phyloP scores from a whole-genome alignment of 2,888 invertebrate genomes.

The Hyposoter didymator region DNA sequence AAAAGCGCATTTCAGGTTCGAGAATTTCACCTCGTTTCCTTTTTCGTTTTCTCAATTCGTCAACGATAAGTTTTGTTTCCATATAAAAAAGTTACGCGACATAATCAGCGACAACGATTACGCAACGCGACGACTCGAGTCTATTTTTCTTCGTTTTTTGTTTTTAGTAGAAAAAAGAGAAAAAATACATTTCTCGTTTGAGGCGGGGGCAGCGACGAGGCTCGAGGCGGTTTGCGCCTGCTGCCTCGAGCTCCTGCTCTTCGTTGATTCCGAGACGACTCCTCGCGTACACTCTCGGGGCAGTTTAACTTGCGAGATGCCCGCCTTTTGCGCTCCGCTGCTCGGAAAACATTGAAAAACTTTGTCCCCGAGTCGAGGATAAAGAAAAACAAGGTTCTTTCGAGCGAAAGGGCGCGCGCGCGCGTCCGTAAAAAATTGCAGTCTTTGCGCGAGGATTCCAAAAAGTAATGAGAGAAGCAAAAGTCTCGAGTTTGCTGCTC shows the following conservation, averaged over 20 bases:
- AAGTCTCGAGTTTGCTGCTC: too few relatives aligned
- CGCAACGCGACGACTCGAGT: slow-evolving; percentile 46
- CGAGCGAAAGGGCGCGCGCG: slow-evolving; percentile 19
- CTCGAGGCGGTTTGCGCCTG: slow-evolving; percentile 8
- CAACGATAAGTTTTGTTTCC: slow-evolving; percentile 46
- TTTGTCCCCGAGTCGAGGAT: neutral
- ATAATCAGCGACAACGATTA: slow-evolving; percentile 58
- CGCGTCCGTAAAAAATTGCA: slow-evolving; percentile 35
- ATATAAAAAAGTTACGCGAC: slow-evolving; percentile 62
- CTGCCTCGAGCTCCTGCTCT: neutral
- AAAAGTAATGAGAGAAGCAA: neutral
- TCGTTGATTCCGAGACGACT: slow-evolving; percentile 22
- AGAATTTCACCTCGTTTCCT: slow-evolving; percentile 50
- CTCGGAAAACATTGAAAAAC: slow-evolving; percentile 24
- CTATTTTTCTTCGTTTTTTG: slow-evolving; percentile 7
- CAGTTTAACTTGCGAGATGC: slow-evolving; percentile 53
- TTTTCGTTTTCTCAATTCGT: slow-evolving; percentile 15
- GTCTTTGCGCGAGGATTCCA: slow-evolving; percentile 34
- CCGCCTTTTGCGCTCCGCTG: neutral
- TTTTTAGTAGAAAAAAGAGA: slow-evolving; percentile 48
- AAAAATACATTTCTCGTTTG: slow-evolving; percentile 41
- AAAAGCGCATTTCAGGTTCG: slow-evolving; percentile 59
- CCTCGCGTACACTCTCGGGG: slow-evolving; percentile 40
- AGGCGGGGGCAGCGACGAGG: slow-evolving; percentile 27
- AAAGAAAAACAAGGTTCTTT: slow-evolving; percentile 23